These are phyloP conservation scores for Entelurus aequoreus DNA, from an alignment of 2,113 vertebrate genomes.

Conservation along the genomic window DNA sequence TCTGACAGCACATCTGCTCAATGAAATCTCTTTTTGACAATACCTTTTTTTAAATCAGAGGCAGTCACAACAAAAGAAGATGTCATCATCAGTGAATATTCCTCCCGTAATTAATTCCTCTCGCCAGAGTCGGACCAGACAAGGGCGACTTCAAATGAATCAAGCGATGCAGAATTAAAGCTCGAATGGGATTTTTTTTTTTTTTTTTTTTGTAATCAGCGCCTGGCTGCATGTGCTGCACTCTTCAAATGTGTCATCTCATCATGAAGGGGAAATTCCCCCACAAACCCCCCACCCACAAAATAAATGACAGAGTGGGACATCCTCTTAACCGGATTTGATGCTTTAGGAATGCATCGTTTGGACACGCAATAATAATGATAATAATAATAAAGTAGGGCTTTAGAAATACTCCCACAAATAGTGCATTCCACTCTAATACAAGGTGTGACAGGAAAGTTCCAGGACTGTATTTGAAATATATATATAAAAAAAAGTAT, in stretches of 20 bases:
- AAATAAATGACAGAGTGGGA: slow-evolving; percentile 36
- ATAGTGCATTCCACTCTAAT: too few species aligned
- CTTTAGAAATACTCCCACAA: too few species aligned
- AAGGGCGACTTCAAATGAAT: slow-evolving; percentile 53
- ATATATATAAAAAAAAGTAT: too few species aligned
- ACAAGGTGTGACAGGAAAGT: too few species aligned
- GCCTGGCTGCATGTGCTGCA: slow-evolving; percentile 56
- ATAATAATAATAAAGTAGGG: too few species aligned
- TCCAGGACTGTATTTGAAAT: too few species aligned
- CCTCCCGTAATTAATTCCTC: slow-evolving; percentile 41
- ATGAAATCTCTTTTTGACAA: slow-evolving; percentile 1
- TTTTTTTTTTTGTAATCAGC: slow-evolving; percentile 11
- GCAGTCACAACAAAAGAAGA: slow-evolving; percentile 24
- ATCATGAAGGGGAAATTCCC: slow-evolving; percentile 57
- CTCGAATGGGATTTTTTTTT: slow-evolving; percentile 61
- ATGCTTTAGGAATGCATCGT: not conserved
- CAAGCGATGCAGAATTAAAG: slow-evolving; percentile 62
- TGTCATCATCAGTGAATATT: slow-evolving; percentile 40
- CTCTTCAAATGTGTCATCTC: slow-evolving; percentile 53
- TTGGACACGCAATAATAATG: not conserved
- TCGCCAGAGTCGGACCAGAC: slow-evolving; percentile 42
- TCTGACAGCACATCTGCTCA: slow-evolving; percentile 3
- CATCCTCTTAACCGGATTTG: slow-evolving; percentile 13
- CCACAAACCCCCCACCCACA: slow-evolving; percentile 32
- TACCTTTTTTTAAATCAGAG: not conserved